Conservation (phyloP, 2,888 invertebrate species). For the Agonum fuliginosum region DNA sequence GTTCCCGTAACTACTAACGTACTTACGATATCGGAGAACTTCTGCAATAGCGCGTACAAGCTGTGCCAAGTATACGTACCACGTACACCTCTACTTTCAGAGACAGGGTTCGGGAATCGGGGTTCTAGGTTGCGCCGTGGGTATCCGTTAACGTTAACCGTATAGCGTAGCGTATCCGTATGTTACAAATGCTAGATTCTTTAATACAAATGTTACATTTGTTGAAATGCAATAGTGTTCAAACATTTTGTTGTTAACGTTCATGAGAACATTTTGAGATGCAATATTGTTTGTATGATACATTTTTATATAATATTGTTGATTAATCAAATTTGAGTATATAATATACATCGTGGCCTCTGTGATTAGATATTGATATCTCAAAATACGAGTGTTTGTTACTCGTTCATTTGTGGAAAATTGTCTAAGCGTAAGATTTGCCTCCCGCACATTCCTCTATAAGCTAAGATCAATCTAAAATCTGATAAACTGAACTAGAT, state of each 20-base stretch:
- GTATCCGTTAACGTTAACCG: constrained; percentile 31
- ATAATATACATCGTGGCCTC: constrained; percentile 58
- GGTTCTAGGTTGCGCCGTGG: constrained; percentile 16
- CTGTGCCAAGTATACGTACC: constrained; percentile 59
- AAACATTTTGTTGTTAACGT: constrained; percentile 58
- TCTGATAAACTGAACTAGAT: too few species aligned
- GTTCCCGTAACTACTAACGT: constrained; percentile 24
- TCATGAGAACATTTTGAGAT: constrained; percentile 57
- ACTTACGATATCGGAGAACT: constrained; percentile 40
- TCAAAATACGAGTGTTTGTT: constrained; percentile 55
- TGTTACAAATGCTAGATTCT: constrained; percentile 48
- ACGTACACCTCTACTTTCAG: constrained; percentile 27
- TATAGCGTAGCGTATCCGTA: neutral
- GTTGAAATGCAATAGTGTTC: constrained; percentile 58
- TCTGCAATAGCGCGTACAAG: constrained; percentile 50
- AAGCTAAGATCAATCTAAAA: constrained; percentile 30
- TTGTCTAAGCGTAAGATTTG: constrained; percentile 23
- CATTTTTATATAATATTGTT: constrained; percentile 58
- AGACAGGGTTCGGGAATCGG: constrained; percentile 47
- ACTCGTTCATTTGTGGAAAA: constrained; percentile 29
- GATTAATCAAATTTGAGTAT: constrained; percentile 58
- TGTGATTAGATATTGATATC: constrained; percentile 59
- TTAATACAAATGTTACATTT: constrained; percentile 58
- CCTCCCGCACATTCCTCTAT: constrained; percentile 32
- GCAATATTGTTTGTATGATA: constrained; percentile 59